A percentile compares a stretch with the other conserved stretches of the same genome.
Conservation (phyloP, 2,888 invertebrate genomes). For the Phymatocera aterrima region DNA sequence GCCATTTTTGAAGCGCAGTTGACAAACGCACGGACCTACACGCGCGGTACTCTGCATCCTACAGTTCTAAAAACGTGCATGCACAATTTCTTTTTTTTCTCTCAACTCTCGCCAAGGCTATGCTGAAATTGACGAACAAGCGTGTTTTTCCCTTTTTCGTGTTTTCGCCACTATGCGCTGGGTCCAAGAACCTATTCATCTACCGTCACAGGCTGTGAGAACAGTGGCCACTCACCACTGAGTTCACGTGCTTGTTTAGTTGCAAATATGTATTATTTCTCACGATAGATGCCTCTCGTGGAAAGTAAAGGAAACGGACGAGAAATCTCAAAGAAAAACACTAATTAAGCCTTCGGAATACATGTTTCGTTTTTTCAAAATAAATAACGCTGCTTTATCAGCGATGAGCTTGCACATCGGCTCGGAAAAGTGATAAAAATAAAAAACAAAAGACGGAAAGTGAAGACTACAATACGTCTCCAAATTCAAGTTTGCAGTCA, state of each 20-base stretch:
- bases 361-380: not conserved
- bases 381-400: not conserved
- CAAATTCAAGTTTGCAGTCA: too few relatives aligned
- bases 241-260: not conserved
- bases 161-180: not conserved
- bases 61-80: not conserved
- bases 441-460: too few relatives aligned
- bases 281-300: not conserved
- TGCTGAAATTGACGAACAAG: conserved; percentile 18
- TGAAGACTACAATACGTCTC: too few relatives aligned
- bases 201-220: not conserved
- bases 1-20: not conserved
- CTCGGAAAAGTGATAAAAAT: not conserved
- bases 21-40: not conserved
- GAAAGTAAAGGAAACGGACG: not conserved
- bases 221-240: not conserved
- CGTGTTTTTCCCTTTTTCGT: not conserved
- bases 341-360: not conserved
- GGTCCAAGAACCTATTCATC: conserved; percentile 2
- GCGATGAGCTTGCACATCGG: not conserved
- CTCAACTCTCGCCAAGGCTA: conserved; percentile 11
- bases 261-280: not conserved
- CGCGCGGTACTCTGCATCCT: not conserved
- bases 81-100: not conserved
- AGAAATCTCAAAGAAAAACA: not conserved